Conservation (phyloP, 2,888 invertebrate genomes). For the Gisinianus flammeolus region DNA sequence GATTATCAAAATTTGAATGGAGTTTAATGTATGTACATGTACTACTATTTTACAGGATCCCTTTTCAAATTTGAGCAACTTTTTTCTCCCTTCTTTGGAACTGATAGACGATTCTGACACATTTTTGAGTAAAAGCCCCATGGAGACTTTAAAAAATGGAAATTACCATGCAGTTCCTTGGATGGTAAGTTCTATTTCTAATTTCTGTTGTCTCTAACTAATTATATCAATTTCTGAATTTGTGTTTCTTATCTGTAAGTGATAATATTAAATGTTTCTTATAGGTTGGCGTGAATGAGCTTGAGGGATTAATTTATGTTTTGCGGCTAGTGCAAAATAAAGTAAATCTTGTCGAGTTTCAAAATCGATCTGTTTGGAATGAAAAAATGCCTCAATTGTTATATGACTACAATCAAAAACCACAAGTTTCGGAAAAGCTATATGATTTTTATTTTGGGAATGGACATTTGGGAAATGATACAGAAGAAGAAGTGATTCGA, state of each 20-base stretch:
- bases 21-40: neutral
- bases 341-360: neutral
- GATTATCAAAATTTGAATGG: neutral
- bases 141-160: neutral
- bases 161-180: neutral
- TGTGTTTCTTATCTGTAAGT: no score
- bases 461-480: neutral
- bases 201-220: no score
- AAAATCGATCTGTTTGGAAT: neutral
- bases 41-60: neutral
- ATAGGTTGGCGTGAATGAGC: neutral
- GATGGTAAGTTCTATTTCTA: no score
- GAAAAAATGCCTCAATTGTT: neutral
- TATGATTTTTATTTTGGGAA: constrained; percentile 19
- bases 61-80: neutral
- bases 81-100: neutral
- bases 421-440: neutral
- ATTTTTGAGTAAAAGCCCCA: neutral
- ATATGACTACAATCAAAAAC: neutral
- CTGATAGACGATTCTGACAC: neutral
- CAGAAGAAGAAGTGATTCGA: neutral
- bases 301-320: constrained; percentile 10
- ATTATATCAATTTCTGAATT: no score
- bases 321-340: constrained; percentile 2
- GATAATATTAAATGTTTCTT: no score